These are phyloP conservation scores for Kryphioiulus occultus DNA, from an alignment of 2,888 invertebrate genomes.

Conservation along the genomic window DNA sequence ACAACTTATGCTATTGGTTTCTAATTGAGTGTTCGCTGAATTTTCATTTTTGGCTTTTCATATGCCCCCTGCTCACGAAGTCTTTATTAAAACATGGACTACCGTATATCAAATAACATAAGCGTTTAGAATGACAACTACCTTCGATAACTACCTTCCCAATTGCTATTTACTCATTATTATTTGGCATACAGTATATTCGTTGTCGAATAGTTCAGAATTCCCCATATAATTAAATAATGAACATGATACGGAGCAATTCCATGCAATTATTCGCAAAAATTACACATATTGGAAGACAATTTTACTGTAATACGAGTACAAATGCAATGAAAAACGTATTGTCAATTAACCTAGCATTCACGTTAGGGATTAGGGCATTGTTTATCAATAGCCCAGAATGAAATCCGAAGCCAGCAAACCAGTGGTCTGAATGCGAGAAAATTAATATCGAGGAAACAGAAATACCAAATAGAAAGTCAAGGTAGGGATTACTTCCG, in stretches of 20 bases:
- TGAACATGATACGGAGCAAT: neutral
- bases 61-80: neutral
- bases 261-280: neutral
- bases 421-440: too few relatives aligned
- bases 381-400: too few relatives aligned
- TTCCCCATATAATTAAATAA: neutral
- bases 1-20: neutral
- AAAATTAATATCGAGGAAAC: too few relatives aligned
- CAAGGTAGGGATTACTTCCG: too few relatives aligned
- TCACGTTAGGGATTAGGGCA: too few relatives aligned
- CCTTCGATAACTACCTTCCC: neutral
- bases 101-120: neutral
- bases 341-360: too few relatives aligned
- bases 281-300: neutral
- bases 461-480: too few relatives aligned
- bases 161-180: neutral
- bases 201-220: neutral
- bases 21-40: neutral
- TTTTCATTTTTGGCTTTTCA: neutral
- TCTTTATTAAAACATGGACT: neutral
- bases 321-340: neutral
- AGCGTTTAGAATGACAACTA: neutral
- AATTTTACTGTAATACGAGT: neutral
- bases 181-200: neutral
- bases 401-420: too few relatives aligned